phyloP scores from a whole-genome alignment of 2,797 vertebrate species.

The Sarcophilus harrisii region DNA sequence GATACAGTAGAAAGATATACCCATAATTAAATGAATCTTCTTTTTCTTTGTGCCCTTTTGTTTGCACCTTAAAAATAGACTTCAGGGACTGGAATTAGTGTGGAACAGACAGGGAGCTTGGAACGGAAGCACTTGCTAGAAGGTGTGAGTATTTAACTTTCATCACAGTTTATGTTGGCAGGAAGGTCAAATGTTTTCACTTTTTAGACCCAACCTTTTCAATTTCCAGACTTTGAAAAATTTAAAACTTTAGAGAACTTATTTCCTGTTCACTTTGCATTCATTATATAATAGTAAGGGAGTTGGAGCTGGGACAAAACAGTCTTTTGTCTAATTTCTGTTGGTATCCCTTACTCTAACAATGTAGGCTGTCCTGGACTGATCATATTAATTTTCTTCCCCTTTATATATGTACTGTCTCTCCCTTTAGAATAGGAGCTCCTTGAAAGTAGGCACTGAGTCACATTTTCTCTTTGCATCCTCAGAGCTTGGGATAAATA shows the following conservation, averaged over 20 bases:
- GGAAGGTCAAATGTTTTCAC: conserved; percentile 73
- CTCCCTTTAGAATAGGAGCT: not conserved
- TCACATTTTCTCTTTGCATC: not conserved
- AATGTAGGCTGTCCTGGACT: not conserved
- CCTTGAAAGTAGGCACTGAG: not conserved
- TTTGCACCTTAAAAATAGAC: conserved; percentile 77
- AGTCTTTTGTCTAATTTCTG: not conserved
- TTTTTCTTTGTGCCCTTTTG: conserved; percentile 60
- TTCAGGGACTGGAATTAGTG: conserved; percentile 49
- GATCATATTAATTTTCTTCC: not conserved
- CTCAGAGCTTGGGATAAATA: not conserved
- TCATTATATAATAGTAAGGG: not conserved
- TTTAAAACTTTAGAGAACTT: conserved; percentile 71
- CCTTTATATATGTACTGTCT: not conserved
- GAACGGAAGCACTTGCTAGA: conserved; percentile 83
- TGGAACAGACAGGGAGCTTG: conserved; percentile 69
- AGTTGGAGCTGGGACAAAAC: not conserved
- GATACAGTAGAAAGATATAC: conserved; percentile 62
- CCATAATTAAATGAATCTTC: conserved; percentile 67
- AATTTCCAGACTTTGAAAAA: conserved; percentile 74
- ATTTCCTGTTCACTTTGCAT: conserved; percentile 54
- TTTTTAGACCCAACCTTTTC: conserved; percentile 76
- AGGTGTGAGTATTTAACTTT: conserved; percentile 79
- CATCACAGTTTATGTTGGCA: conserved; percentile 80
- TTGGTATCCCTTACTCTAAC: not conserved